Evolutionary conservation across 2,797 vertebrate species (phyloP), one percentile per base, ranked within the genome.

Genomic region (Galaxias olidus): DNA sequence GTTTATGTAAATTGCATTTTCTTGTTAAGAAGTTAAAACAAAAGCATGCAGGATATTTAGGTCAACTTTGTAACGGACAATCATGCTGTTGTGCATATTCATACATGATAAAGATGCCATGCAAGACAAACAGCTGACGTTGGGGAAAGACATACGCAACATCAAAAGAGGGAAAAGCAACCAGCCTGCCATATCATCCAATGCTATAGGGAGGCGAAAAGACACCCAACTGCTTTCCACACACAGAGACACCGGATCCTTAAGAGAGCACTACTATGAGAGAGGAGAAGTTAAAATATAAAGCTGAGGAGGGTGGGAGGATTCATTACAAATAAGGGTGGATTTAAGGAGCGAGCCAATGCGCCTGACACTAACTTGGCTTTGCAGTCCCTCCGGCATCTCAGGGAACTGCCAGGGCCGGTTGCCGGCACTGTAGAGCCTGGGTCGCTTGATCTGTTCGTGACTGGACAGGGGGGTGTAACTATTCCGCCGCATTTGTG

Each of bases 341-440:
- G 72, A 76, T 77, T 72, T 61, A 55, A 65, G 52, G 63, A 53
- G 73, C 69, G 54, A 52, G 77, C 66, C 79, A 71, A 63, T 66
- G 68, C 86, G 88, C 87, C 87, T 87, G 80, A 84, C 89, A 95
- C 93, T 84, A 82, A 93, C 95, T 90, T 94, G 93, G 89, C 91
- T 95, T 88, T 92, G 92, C 79, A 84, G 91, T 87, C 91, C 94
- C 84, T 93, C 94, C 85, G 79, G 92, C 89, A 89, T 86, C 90
- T 89, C 86, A 71, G 86, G 86, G 84, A 89, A 67, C 1, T 75
- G 88, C 87, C 91, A 94, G 72, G 96, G 95, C 78, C 92, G 90
- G 92, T 95, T 98, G 82, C 95, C 97, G 17, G 94, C 93, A 68
- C 96, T 97, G 95, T 95, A 95, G 88, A 96, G 96, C 83, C 96